Evolutionary conservation across 2,113 vertebrate species (phyloP).

Genomic region (Strix aluco): DNA sequence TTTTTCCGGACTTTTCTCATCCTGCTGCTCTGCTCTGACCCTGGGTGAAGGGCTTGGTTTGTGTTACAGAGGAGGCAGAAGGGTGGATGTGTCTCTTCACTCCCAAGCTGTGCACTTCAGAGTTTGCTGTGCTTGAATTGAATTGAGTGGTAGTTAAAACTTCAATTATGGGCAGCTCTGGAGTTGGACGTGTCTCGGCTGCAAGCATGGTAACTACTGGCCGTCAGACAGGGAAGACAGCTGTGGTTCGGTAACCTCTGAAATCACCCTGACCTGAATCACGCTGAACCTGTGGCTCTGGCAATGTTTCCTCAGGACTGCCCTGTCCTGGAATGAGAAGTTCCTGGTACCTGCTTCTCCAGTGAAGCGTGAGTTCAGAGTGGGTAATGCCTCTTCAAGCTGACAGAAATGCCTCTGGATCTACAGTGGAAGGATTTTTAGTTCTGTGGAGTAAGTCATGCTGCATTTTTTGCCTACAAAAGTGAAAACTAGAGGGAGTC

Average conservation of each 20-base stretch:
- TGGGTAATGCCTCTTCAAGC: not conserved
- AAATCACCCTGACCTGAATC: conserved; percentile 41
- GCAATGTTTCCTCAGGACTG: not conserved
- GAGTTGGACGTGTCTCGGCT: not conserved
- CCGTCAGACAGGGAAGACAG: not conserved
- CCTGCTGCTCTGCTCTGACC: not conserved
- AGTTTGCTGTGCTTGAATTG: not conserved
- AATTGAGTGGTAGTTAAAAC: not conserved
- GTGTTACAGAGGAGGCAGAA: not conserved
- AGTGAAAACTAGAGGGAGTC: not conserved
- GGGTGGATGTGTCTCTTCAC: not conserved
- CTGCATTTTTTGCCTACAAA: not conserved
- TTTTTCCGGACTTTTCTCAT: not conserved
- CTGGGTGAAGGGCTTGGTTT: not conserved
- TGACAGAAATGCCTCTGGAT: not conserved
- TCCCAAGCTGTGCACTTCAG: not conserved
- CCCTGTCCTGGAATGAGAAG: conserved; percentile 39
- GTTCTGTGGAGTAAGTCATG: not conserved
- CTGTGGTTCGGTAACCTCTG: not conserved
- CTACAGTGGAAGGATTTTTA: not conserved
- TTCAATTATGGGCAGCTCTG: conserved; percentile 39
- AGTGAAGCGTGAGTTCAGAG: not conserved
- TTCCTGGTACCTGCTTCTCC: conserved; percentile 25
- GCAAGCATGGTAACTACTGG: not conserved
- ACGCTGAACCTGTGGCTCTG: not conserved